These are phyloP conservation scores for Synergus itoensis DNA, from an alignment of 2,888 invertebrate species.

Conservation along the genomic window DNA sequence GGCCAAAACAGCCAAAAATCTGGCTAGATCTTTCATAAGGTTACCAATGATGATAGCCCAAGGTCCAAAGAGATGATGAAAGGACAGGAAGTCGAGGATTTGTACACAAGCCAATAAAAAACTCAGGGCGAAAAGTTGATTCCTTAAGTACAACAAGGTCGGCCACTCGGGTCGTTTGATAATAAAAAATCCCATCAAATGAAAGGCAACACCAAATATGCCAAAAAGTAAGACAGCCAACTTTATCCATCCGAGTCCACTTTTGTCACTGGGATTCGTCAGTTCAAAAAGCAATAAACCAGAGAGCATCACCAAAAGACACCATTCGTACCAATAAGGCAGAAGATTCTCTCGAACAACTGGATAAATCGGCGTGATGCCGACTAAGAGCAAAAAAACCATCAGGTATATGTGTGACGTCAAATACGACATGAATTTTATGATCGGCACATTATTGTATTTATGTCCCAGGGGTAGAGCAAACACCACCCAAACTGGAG, in stretches of 20 bases:
- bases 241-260: conserved; percentile 97
- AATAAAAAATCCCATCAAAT: conserved; percentile 88
- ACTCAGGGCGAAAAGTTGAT: conserved; percentile 97
- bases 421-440: conserved; percentile 99
- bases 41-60: conserved; percentile 99
- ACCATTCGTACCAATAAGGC: conserved; percentile 98
- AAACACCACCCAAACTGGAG: conserved; percentile 97
- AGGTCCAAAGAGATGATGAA: conserved; percentile 99
- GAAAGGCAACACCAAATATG: conserved; percentile 93
- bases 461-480: conserved; percentile 96
- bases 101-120: conserved; percentile 98
- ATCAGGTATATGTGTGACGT: conserved; percentile 99
- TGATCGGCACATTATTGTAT: conserved; percentile 98
- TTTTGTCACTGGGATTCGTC: conserved; percentile 98
- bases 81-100: conserved; percentile 97
- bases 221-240: conserved; percentile 91
- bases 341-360: conserved; percentile 88
- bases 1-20: conserved; percentile 97
- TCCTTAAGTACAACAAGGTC: conserved; percentile 94
- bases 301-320: conserved; percentile 95
- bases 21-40: conserved; percentile 94
- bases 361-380: conserved; percentile 92
- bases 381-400: conserved; percentile 93
- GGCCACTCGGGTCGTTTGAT: conserved; percentile 86
- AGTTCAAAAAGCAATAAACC: conserved; percentile 97